Evolutionary conservation across 2,113 vertebrate species (phyloP).

Genomic region (Centrocercus urophasianus): DNA sequence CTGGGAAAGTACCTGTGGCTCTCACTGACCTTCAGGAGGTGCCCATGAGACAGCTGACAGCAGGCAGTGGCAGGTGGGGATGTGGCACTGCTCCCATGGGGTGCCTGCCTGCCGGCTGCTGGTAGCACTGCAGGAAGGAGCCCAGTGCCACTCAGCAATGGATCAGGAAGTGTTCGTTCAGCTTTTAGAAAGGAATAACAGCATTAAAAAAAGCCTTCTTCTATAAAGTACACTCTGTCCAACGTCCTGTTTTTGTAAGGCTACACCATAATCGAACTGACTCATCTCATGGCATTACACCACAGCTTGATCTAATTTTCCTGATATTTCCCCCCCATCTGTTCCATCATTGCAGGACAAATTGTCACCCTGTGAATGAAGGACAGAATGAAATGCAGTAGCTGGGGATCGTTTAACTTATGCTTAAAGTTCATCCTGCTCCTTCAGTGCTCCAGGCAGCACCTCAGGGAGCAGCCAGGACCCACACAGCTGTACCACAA

Average conservation of each 20-base stretch:
- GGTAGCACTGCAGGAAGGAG: not conserved
- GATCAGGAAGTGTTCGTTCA: constrained; percentile 32
- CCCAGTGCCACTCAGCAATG: not conserved
- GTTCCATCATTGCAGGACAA: constrained; percentile 33
- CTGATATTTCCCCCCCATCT: not conserved
- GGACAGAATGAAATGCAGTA: constrained; percentile 32
- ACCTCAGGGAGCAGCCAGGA: not conserved
- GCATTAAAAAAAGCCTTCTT: not conserved
- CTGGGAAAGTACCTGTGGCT: not conserved
- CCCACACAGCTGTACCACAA: no score
- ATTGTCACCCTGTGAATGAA: constrained; percentile 19
- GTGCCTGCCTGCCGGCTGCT: no score
- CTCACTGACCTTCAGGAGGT: not conserved
- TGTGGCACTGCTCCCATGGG: no score
- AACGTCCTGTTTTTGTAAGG: constrained; percentile 18
- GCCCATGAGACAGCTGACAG: not conserved
- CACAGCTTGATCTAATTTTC: constrained; percentile 28
- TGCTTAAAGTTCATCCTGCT: not conserved
- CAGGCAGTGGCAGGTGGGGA: no score
- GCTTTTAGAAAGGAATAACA: constrained; percentile 41
- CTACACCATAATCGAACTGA: constrained; percentile 21
- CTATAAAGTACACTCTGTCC: constrained; percentile 32
- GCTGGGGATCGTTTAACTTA: not conserved
- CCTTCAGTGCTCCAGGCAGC: not conserved
- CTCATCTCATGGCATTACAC: constrained; percentile 19